Percentiles rank a stretch among this genome's conserved stretches.
Evolutionary conservation across 2,888 invertebrate genomes (phyloP).

Genomic region (Clostera curtula): DNA sequence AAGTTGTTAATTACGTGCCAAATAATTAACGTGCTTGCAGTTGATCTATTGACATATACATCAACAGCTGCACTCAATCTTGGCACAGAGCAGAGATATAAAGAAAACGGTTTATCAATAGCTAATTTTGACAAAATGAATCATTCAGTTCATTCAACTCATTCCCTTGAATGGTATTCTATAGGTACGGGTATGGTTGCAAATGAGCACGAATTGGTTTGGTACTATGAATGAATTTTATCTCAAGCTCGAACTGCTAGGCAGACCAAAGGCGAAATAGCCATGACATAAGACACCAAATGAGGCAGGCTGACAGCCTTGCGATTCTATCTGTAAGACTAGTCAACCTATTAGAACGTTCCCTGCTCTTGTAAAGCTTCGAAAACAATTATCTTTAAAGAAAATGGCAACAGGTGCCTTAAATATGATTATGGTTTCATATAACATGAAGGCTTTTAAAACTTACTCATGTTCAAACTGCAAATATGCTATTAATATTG

Average conservation of each 20-base stretch:
- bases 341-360: conserved; percentile 28
- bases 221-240: conserved; percentile 42
- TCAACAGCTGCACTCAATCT: conserved; percentile 27
- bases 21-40: conserved; percentile 10
- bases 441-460: too few relatives aligned
- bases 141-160: conserved; percentile 48
- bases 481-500: too few relatives aligned
- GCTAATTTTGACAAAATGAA: conserved; percentile 37
- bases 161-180: conserved; percentile 36
- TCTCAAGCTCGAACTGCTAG: conserved; percentile 30
- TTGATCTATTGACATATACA: conserved; percentile 21
- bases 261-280: conserved; percentile 44
- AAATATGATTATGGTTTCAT: too few relatives aligned
- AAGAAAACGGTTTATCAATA: conserved; percentile 20
- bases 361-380: conserved; percentile 33
- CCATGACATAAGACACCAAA: conserved; percentile 71
- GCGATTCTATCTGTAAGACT: conserved; percentile 56
- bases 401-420: conserved; percentile 13
- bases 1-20: conserved; percentile 19
- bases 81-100: conserved; percentile 23
- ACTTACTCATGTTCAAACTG: too few relatives aligned
- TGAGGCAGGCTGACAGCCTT: conserved; percentile 65
- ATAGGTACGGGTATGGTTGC: conserved; percentile 36
- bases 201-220: conserved; percentile 32
- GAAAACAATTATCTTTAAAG: conserved; percentile 31